phyloP scores from a whole-genome alignment of 1,140 invertebrate species.

The Lepidurus packardi region DNA sequence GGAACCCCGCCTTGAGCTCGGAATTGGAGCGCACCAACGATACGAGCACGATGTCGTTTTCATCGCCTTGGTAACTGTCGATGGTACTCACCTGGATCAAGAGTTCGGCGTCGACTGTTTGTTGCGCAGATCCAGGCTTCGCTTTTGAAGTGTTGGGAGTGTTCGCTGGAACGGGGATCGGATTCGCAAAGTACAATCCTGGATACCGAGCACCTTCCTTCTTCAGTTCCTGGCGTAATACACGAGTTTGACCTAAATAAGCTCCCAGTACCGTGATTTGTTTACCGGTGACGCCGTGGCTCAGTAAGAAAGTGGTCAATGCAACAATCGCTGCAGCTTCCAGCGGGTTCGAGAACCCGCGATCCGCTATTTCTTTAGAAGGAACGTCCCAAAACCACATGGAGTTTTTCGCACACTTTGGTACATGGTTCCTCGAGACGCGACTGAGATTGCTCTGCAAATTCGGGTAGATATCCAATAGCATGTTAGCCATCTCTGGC shows the following conservation, averaged over 20 bases:
- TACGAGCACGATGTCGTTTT: conserved; percentile 40
- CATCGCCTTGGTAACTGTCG: conserved; percentile 39
- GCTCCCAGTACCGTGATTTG: conserved; percentile 27
- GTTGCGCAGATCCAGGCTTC: background rate
- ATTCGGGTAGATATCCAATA: conserved; percentile 33
- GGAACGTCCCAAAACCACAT: conserved; percentile 19
- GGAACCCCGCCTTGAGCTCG: conserved; percentile 36
- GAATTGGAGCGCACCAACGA: conserved; percentile 39
- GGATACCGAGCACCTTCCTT: background rate
- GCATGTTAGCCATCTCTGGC: conserved; percentile 38
- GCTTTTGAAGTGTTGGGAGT: background rate
- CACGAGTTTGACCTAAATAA: conserved; percentile 22
- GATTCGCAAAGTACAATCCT: background rate
- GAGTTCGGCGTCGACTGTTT: background rate
- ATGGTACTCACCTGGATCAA: conserved; percentile 27
- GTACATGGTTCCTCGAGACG: background rate
- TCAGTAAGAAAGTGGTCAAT: conserved; percentile 15
- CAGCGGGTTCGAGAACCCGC: conserved; percentile 20
- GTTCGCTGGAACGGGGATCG: background rate
- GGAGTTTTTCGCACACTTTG: conserved; percentile 15
- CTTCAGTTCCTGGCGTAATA: background rate
- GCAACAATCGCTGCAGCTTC: conserved; percentile 26
- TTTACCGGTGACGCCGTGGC: background rate
- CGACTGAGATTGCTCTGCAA: conserved; percentile 12
- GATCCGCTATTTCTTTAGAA: conserved; percentile 7